Evolutionary conservation across 2,797 vertebrate species (phyloP), one percentile per base, ranked within the genome.

Genomic region (Neosilurus mollespiculum): DNA sequence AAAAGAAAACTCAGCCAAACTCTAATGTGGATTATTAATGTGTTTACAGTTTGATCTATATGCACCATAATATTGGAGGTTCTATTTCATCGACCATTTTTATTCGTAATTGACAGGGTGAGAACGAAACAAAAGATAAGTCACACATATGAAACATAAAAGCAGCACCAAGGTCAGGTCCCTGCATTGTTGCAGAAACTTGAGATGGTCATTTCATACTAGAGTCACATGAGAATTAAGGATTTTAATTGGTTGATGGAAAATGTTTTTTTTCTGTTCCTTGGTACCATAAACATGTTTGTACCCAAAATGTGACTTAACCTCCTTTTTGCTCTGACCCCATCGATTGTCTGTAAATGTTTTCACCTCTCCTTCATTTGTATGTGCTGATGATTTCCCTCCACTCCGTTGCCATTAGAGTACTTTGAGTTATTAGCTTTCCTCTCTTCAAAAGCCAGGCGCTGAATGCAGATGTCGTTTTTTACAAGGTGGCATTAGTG

Each of bases 391-490:
- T 67, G 66, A 67, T 86, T 88, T 82, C 78, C 79, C 70, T 77
- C 30, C 37, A 80, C 30, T 66, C 79, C 26, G 71, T 37, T 81
- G 81, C 58, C 75, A 71, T 87, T 86, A 83, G 86, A 86, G 82
- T 69, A 54, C 67, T 70, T 76, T 76, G 67, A 83, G 81, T 76
- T 81, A 79, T 88, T 71, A 65, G 77, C 70, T 80, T 78, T 81
- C 67, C 51, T 84, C 37, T 64, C 61, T 87, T 86, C 85, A 88
- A 87, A 88, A 86, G 81, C 37, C 80, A 12, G 43, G 82, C 78
- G 65, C 79, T 72, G 73, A 88, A 87, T 86, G 83, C 79, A 86
- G 85, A 89, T 85, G 88, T 87, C n/a, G 78, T 87, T 89, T 43
- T 43, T 88, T 88, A 87, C 78, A 81, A 87, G 84, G 77, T 83